Evolutionary conservation across 2,888 invertebrate genomes (phyloP), one percentile per base, ranked within the genome.

Genomic region (Ligdia adustata): DNA sequence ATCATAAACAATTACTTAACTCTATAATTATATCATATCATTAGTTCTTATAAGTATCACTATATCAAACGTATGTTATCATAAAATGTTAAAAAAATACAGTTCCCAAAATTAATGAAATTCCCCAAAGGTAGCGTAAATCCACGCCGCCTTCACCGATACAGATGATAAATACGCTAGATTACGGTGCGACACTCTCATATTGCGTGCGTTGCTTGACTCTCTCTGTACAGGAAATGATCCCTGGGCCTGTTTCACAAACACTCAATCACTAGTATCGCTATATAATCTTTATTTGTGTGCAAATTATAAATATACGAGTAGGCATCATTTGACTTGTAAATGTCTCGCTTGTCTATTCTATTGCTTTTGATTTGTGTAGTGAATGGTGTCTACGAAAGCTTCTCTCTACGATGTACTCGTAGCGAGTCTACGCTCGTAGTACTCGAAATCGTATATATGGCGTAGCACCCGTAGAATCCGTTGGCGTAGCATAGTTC

Each of bases 141-240:
- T 52, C 41, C 42, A 9, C 43, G 46, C 41, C 55, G 56, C 45
- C 50, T 59, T 46, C 50, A 39, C 46, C 55, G 52, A 57, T 58
- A 50, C 39, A 52, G 53, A 63, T 60, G 68, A 70, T 65, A 66
- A 65, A 66, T 66, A 60, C 52, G 60, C 51, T 44, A 65, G 65
- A 66, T 68, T 66, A 68, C 57, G 43, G 45, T 49, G 47, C 57
- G 66, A 66, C 65, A 61, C 54, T 48, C 51, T 57, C 53, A 55
- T 65, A 64, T 62, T 59, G 58, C 46, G 38, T 31, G 52, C 38
- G 53, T 45, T 38, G 50, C 48, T 57, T 57, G 55, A 58, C 57
- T 60, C 26, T 51, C 57, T 60, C 26, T 51, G 57, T 47, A 52
- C 40, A 54, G 28, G 47, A 49, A 46, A 53, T 53, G 43, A 52